Percentiles rank a stretch among this genome's conserved stretches.
Evolutionary conservation across 2,888 invertebrate genomes (phyloP).

Genomic region (Ischnus inquisitorius): DNA sequence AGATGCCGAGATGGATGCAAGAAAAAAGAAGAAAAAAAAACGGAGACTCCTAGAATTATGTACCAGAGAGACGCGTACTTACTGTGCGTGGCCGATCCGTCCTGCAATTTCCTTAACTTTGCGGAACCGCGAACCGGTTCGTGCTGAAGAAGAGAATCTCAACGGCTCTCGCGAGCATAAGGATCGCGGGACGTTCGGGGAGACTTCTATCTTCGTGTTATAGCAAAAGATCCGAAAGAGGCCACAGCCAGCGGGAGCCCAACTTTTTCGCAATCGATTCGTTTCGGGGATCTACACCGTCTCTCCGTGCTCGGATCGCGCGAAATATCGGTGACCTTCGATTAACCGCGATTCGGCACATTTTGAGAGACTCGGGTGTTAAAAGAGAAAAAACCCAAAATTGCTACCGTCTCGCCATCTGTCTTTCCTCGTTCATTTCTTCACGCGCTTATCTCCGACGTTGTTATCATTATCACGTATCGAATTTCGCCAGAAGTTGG

Average conservation of each 20-base stretch:
- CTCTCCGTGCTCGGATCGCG: background rate
- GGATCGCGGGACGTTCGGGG: conserved; percentile 10
- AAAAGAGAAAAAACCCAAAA: background rate
- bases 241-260: conserved; percentile 53
- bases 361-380: background rate
- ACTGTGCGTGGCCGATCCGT: conserved; percentile 73
- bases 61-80: conserved; percentile 65
- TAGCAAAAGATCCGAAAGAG: conserved; percentile 34
- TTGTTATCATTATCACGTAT: background rate
- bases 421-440: background rate
- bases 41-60: conserved; percentile 65
- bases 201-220: conserved; percentile 22
- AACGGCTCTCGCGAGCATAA: conserved; percentile 18
- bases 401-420: background rate
- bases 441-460: no score
- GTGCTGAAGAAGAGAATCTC: conserved; percentile 53
- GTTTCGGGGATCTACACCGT: conserved; percentile 62
- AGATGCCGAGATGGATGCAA: conserved; percentile 21
- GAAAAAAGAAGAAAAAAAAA: conserved; percentile 29
- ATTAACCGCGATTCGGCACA: conserved; percentile 18
- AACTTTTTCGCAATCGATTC: conserved; percentile 65
- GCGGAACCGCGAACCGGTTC: conserved; percentile 75
- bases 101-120: conserved; percentile 77
- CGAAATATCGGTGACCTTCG: conserved; percentile 21
- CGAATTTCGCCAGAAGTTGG: background rate